These are phyloP conservation scores for Eupithecia inturbata DNA, from an alignment of 2,888 invertebrate genomes.

Conservation along the genomic window DNA sequence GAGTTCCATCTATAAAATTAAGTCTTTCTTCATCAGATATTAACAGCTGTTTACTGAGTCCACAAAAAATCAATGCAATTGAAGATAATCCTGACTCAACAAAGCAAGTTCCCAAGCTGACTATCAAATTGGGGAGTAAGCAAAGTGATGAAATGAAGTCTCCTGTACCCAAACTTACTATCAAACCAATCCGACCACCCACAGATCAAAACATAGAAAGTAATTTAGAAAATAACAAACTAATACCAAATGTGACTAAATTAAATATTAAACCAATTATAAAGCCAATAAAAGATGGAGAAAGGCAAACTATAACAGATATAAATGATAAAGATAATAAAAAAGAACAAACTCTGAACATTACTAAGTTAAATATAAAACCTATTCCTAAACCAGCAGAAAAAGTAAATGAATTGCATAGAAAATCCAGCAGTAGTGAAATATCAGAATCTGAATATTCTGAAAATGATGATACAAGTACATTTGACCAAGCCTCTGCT, in stretches of 20 bases:
- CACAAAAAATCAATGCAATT: constrained; percentile 47
- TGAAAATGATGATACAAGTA: constrained; percentile 82
- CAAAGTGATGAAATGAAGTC: constrained; percentile 70
- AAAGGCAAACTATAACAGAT: constrained; percentile 45
- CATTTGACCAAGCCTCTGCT: constrained; percentile 73
- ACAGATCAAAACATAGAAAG: constrained; percentile 45
- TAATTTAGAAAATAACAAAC: constrained; percentile 47
- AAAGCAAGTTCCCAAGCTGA: constrained; percentile 80
- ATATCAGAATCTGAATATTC: constrained; percentile 82
- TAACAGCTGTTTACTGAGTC: constrained; percentile 39
- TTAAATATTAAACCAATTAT: constrained; percentile 77
- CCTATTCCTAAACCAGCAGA: constrained; percentile 78
- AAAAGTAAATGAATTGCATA: constrained; percentile 75
- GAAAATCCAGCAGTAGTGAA: constrained; percentile 81
- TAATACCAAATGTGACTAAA: constrained; percentile 67
- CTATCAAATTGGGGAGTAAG: constrained; percentile 76
- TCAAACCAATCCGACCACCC: constrained; percentile 67
- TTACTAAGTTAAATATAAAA: constrained; percentile 80
- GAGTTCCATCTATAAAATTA: constrained; percentile 64
- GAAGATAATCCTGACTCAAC: constrained; percentile 55
- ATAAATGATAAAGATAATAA: constrained; percentile 47
- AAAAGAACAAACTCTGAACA: constrained; percentile 67
- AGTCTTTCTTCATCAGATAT: constrained; percentile 47
- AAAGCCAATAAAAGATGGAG: constrained; percentile 59
- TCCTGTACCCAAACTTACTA: constrained; percentile 74